Evolutionary conservation across 2,888 invertebrate species (phyloP).

Genomic region (Eutolmus rufibarbis): DNA sequence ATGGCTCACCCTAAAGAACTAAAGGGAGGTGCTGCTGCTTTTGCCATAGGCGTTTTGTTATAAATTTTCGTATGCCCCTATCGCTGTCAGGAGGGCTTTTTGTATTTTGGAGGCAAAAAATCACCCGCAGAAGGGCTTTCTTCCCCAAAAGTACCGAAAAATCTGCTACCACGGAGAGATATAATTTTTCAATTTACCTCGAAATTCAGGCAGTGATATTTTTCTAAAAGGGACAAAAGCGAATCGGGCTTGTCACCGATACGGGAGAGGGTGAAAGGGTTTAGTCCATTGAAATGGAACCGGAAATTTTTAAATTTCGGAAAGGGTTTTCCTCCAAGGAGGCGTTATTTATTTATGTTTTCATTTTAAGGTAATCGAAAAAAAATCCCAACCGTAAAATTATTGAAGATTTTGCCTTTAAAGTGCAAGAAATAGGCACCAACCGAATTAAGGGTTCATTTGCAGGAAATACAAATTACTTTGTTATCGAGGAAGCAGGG

Average conservation of each 20-base stretch:
- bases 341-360: neutral
- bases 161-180: neutral
- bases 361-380: neutral
- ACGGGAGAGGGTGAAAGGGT: neutral
- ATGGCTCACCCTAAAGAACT: neutral
- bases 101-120: neutral
- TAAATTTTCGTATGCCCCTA: neutral
- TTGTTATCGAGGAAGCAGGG: neutral
- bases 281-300: neutral
- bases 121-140: neutral
- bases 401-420: neutral
- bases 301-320: neutral
- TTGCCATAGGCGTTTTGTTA: neutral
- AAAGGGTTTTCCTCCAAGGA: neutral
- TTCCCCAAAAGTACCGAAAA: neutral
- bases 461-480: neutral
- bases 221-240: neutral
- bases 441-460: neutral
- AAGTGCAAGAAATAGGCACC: neutral
- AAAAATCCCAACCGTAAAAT: neutral
- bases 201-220: neutral
- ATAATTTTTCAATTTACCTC: neutral
- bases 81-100: neutral
- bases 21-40: neutral
- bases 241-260: neutral